Percentiles rank a stretch among this genome's conserved stretches.
phyloP scores from a whole-genome alignment of 1,140 invertebrate species.

The Archivesica marissinica region DNA sequence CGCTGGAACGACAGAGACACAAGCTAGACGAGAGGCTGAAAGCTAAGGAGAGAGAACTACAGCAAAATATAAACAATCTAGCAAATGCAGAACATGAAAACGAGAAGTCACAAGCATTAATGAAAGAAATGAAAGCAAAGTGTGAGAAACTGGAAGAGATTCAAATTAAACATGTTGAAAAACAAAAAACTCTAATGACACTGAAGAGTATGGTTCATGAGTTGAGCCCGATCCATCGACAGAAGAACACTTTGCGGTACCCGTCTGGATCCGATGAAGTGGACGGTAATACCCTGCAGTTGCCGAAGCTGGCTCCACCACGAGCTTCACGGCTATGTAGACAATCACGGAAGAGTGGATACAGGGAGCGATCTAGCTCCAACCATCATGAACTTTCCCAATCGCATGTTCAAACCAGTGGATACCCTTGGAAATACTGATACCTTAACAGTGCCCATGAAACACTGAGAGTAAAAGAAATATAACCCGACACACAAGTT shows the following conservation, averaged over 20 bases:
- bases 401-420: neutral
- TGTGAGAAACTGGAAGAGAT: conserved; percentile 23
- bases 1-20: conserved; percentile 6
- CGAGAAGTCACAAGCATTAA: conserved; percentile 3
- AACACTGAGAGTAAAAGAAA: too few species aligned
- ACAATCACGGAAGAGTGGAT: conserved; percentile 23
- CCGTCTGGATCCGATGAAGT: conserved; percentile 2
- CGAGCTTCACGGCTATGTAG: neutral
- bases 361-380: neutral
- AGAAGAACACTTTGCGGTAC: neutral
- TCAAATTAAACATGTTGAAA: conserved; percentile 40
- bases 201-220: conserved; percentile 39
- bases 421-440: conserved; percentile 33
- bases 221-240: neutral
- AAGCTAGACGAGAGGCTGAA: conserved; percentile 28
- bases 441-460: too few species aligned
- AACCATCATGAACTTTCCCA: conserved; percentile 3
- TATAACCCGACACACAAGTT: too few species aligned
- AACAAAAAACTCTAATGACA: conserved; percentile 45
- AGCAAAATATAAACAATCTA: conserved; percentile 10
- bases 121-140: conserved; percentile 6
- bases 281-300: conserved; percentile 14
- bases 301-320: conserved; percentile 13
- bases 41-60: conserved; percentile 31
- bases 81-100: conserved; percentile 21